Evolutionary conservation across 2,797 vertebrate genomes (phyloP).

Genomic region (Ceryle rudis): DNA sequence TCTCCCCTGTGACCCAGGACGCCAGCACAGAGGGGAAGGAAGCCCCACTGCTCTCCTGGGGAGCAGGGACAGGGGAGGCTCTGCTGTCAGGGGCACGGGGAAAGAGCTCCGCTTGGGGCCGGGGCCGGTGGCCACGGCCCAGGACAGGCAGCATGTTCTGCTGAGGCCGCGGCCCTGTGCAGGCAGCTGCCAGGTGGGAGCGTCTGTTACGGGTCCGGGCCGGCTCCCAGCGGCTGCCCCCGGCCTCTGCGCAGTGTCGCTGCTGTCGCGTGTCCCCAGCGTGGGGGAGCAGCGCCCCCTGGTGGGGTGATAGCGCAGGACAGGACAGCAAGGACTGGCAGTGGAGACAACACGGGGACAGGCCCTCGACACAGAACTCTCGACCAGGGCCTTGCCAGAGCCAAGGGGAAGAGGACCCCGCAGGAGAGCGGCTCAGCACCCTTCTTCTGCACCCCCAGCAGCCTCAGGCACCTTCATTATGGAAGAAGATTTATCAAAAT

Average conservation of each 20-base stretch:
- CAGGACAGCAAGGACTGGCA: background rate
- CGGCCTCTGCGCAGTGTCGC: accelerated
- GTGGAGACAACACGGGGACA: background rate
- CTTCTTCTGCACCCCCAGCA: background rate
- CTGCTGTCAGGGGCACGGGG: accelerated
- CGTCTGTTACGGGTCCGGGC: accelerated
- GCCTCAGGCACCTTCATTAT: background rate
- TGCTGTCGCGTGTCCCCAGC: background rate
- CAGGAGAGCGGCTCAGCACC: background rate
- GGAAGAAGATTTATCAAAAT: slow-evolving; percentile 55
- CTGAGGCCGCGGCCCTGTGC: accelerated
- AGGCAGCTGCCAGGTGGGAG: background rate
- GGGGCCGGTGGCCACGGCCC: accelerated
- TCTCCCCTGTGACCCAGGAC: background rate
- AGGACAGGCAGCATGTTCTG: background rate
- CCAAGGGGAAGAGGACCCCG: background rate
- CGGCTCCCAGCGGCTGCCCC: background rate
- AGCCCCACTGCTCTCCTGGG: background rate
- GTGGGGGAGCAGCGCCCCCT: background rate
- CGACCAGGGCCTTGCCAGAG: background rate
- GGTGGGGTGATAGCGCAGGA: background rate
- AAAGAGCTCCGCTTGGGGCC: background rate
- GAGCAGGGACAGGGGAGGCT: background rate
- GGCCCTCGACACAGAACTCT: too few species aligned
- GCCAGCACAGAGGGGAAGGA: accelerated